Evolutionary conservation across 2,113 vertebrate genomes (phyloP).

Genomic region (Acrocephalus arundinaceus): DNA sequence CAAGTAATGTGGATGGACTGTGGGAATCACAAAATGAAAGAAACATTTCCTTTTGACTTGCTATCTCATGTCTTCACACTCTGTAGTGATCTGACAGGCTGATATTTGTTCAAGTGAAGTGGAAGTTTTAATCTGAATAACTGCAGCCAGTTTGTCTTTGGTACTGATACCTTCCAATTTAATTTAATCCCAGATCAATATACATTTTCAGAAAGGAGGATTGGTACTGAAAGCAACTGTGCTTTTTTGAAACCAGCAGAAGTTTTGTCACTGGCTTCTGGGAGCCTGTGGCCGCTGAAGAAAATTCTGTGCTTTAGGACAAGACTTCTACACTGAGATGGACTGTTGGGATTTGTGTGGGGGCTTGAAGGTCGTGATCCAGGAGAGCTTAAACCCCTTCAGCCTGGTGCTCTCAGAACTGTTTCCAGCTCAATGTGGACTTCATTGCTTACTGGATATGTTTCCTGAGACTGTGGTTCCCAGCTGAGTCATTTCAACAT

Average conservation of each 20-base stretch:
- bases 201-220: not conserved
- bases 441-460: fast-evolving
- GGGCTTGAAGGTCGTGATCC: not conserved
- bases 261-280: not conserved
- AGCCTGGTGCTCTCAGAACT: fast-evolving
- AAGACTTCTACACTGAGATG: not conserved
- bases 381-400: not conserved
- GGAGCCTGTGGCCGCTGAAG: not conserved
- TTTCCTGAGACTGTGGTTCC: not conserved
- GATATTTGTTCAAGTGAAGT: not conserved
- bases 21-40: not conserved
- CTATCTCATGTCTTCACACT: not conserved
- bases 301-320: not conserved
- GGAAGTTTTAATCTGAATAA: not conserved
- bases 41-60: not conserved
- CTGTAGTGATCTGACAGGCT: not conserved
- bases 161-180: not conserved
- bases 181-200: not conserved
- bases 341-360: fast-evolving
- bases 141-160: not conserved
- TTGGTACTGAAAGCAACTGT: not conserved
- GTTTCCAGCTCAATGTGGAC: fast-evolving
- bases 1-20: not conserved
- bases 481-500: not conserved
- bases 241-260: not conserved